These are phyloP conservation scores for Lamellibrachia columna DNA, from an alignment of 2,888 invertebrate species.

Conservation along the genomic window DNA sequence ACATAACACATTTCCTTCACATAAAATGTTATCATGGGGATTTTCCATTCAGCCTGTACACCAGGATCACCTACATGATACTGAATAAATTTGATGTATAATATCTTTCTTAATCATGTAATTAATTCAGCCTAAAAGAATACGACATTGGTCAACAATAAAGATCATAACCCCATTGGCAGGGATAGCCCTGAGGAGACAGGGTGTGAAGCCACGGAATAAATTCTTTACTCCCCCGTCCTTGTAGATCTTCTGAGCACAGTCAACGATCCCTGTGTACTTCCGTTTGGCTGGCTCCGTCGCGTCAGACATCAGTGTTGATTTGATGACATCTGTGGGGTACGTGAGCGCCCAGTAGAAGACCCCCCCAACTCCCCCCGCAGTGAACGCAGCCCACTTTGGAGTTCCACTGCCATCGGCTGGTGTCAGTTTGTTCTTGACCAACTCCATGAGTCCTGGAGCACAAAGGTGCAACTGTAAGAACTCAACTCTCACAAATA, in stretches of 20 bases:
- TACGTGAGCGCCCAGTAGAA: constrained; percentile 44
- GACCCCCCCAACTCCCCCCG: constrained; percentile 42
- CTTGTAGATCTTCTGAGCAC: constrained; percentile 40
- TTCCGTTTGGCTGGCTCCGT: constrained; percentile 32
- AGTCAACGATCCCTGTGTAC: constrained; percentile 38
- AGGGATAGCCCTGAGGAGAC: constrained; percentile 44
- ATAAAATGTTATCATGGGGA: background rate
- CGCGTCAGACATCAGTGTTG: constrained; percentile 43
- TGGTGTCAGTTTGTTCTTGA: constrained; percentile 35
- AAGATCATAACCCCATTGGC: constrained; percentile 43
- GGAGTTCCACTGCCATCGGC: constrained; percentile 32
- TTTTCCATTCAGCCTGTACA: background rate
- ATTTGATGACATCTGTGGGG: constrained; percentile 46
- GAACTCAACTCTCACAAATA: background rate
- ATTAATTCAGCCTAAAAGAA: background rate
- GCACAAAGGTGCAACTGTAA: background rate
- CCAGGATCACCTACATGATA: no score
- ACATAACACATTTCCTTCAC: background rate
- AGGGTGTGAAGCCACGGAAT: constrained; percentile 42
- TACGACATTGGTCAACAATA: constrained; percentile 33
- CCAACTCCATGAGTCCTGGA: constrained; percentile 40
- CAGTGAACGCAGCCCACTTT: constrained; percentile 29
- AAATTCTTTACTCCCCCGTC: constrained; percentile 42
- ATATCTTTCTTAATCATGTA: background rate
- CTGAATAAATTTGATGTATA: background rate